phyloP scores from a whole-genome alignment of 2,888 invertebrate genomes.

The Noctua janthe region DNA sequence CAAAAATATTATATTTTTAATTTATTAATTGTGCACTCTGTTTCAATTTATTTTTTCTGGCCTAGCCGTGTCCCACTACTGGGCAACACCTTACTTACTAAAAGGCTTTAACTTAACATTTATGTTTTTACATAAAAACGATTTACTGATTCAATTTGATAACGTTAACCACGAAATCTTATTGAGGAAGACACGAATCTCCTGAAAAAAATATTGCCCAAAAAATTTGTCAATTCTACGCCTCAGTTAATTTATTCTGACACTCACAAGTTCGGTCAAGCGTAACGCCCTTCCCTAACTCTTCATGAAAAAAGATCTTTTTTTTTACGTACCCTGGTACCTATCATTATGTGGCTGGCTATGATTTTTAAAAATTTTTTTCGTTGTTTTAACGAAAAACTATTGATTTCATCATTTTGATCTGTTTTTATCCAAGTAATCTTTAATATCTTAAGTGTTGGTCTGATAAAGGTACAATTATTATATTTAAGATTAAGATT shows the following conservation, averaged over 20 bases:
- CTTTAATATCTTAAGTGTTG: background rate
- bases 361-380: no score
- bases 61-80: background rate
- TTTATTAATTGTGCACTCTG: background rate
- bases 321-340: background rate
- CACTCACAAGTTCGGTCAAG: constrained; percentile 40
- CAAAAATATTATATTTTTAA: background rate
- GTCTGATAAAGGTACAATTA: background rate
- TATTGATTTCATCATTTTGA: background rate
- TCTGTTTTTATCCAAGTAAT: background rate
- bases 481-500: background rate
- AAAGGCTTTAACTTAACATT: background rate
- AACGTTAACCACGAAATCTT: constrained; percentile 3
- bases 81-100: background rate
- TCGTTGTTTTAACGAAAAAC: background rate
- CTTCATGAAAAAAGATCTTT: constrained; percentile 24
- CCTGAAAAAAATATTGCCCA: constrained; percentile 42
- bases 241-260: constrained; percentile 54
- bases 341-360: background rate
- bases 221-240: constrained; percentile 32
- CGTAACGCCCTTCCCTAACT: constrained; percentile 51
- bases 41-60: background rate
- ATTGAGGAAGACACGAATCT: constrained; percentile 34
- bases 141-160: constrained; percentile 23
- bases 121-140: background rate